These are phyloP conservation scores for Synanthedon formicaeformis DNA, from an alignment of 2,888 invertebrate genomes.

Conservation along the genomic window DNA sequence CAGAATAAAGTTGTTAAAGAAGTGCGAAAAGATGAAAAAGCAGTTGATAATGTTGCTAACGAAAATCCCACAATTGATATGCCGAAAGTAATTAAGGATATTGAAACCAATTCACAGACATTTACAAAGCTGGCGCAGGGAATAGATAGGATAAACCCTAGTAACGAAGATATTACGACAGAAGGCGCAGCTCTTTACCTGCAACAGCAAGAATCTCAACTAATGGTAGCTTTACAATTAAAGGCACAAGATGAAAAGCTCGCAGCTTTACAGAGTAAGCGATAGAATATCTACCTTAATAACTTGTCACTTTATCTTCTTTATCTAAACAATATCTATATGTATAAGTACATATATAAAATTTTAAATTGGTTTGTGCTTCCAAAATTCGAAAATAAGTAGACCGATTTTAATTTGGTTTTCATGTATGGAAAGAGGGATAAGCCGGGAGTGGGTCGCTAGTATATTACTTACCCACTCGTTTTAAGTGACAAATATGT, in stretches of 20 bases:
- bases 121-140: conserved; percentile 4
- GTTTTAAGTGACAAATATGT: neutral
- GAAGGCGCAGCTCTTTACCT: conserved; percentile 69
- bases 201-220: conserved; percentile 73
- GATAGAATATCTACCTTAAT: neutral
- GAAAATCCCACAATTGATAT: neutral
- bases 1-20: conserved; percentile 5
- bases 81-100: neutral
- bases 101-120: neutral
- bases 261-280: conserved; percentile 64
- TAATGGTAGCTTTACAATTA: conserved; percentile 72
- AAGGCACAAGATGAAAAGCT: conserved; percentile 74
- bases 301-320: neutral
- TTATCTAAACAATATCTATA: neutral
- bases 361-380: too few relatives aligned
- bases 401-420: too few relatives aligned
- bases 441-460: too few relatives aligned
- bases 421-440: too few relatives aligned
- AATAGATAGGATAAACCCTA: conserved; percentile 20
- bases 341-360: neutral
- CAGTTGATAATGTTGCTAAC: too few relatives aligned
- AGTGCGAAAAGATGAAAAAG: conserved; percentile 5
- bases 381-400: too few relatives aligned
- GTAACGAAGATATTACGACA: conserved; percentile 53
- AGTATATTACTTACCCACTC: too few relatives aligned